phyloP scores from a whole-genome alignment of 2,797 vertebrate species.

The Sternarchorhynchus goeldii region DNA sequence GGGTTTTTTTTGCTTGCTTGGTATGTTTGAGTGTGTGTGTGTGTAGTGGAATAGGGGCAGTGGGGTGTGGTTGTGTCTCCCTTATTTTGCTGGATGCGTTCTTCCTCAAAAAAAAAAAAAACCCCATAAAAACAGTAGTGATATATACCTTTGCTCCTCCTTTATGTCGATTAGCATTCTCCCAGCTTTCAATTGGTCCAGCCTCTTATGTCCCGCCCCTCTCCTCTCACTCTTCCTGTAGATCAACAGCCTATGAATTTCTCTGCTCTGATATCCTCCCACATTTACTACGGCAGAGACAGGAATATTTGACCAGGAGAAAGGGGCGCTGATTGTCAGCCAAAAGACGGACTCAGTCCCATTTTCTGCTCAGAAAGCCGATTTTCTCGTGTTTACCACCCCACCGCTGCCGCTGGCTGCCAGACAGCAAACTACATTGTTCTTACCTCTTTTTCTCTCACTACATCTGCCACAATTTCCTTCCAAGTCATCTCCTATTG shows the following conservation, averaged over 20 bases:
- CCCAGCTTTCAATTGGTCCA: background rate
- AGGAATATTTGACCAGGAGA: slow-evolving; percentile 1
- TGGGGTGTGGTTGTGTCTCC: background rate
- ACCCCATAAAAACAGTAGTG: background rate
- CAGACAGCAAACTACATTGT: background rate
- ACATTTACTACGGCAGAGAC: background rate
- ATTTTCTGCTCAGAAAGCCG: background rate
- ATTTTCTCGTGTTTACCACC: background rate
- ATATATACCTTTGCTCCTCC: background rate
- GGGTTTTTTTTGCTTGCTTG: background rate
- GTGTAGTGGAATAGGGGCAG: slow-evolving; percentile 46
- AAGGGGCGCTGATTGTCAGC: slow-evolving; percentile 7
- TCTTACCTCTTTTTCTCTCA: background rate
- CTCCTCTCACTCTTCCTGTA: background rate
- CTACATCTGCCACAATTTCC: slow-evolving; percentile 23
- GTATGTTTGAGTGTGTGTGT: slow-evolving; percentile 49
- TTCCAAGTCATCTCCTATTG: slow-evolving; percentile 37
- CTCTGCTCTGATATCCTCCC: background rate
- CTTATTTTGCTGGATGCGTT: background rate
- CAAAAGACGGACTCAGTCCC: background rate
- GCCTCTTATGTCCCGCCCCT: background rate
- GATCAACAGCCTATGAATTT: background rate
- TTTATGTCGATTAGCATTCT: too few species aligned
- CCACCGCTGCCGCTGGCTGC: background rate
- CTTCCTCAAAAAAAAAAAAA: background rate